Evolutionary conservation across 2,888 invertebrate species (phyloP).

Genomic region (Agrochola circellaris): DNA sequence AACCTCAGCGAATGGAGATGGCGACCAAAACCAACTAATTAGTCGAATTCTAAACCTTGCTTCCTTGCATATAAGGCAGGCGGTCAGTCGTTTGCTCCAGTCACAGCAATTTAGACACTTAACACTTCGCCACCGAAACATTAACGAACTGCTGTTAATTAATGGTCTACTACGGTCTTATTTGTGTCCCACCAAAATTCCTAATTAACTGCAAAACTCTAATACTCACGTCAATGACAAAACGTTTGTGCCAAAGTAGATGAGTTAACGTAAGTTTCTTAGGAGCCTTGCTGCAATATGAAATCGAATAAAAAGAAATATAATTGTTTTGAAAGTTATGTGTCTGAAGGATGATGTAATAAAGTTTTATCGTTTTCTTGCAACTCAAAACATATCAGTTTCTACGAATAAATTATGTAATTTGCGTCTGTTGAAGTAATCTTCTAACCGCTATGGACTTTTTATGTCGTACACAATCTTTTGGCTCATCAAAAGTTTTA

Average conservation of each 20-base stretch:
- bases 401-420: background rate
- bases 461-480: background rate
- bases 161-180: slow-evolving; percentile 31
- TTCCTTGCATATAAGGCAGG: background rate
- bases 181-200: slow-evolving; percentile 34
- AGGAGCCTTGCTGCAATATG: background rate
- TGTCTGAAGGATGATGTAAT: background rate
- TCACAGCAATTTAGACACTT: slow-evolving; percentile 18
- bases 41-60: background rate
- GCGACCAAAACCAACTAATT: background rate
- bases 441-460: background rate
- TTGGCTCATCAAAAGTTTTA: background rate
- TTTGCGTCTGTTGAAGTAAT: slow-evolving; percentile 3
- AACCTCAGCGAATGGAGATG: no score
- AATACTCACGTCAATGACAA: slow-evolving; percentile 7
- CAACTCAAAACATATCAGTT: background rate
- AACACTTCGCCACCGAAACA: slow-evolving; percentile 6
- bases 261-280: slow-evolving; percentile 8
- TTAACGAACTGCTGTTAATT: slow-evolving; percentile 27
- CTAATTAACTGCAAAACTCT: slow-evolving; percentile 23
- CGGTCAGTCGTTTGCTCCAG: background rate
- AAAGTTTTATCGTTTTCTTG: background rate
- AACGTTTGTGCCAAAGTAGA: background rate
- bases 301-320: background rate
- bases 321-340: background rate